Percentiles rank a stretch among this genome's conserved stretches.
These are phyloP conservation scores for Exocentrus adspersus DNA, from an alignment of 2,888 invertebrate species.

Conservation along the genomic window DNA sequence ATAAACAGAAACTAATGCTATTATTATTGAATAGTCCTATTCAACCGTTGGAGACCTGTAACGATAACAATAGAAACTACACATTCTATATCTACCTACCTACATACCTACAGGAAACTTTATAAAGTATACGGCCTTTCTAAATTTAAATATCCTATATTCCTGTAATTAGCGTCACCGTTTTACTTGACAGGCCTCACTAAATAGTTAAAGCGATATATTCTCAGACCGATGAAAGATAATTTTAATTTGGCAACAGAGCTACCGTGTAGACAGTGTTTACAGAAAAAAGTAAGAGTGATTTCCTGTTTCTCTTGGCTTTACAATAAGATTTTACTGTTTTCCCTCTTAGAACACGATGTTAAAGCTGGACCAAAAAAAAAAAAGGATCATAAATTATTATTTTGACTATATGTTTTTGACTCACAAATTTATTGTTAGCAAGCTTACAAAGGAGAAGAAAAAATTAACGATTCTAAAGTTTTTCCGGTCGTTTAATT, in stretches of 20 bases:
- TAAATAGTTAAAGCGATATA: conserved; percentile 56
- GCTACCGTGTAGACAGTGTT: conserved; percentile 39
- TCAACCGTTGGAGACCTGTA: neutral
- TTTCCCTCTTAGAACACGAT: conserved; percentile 24
- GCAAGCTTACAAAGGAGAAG: conserved; percentile 51
- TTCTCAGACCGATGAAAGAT: conserved; percentile 55
- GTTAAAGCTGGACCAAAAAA: conserved; percentile 31
- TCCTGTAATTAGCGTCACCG: conserved; percentile 56
- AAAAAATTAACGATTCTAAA: conserved; percentile 63
- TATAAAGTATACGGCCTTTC: conserved; percentile 45
- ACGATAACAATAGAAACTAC: neutral
- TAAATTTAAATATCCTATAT: conserved; percentile 47
- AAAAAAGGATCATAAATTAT: conserved; percentile 49
- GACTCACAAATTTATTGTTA: conserved; percentile 61
- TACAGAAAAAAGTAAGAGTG: conserved; percentile 42
- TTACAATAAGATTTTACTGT: conserved; percentile 20
- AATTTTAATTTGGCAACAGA: conserved; percentile 57
- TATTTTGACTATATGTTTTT: conserved; percentile 58
- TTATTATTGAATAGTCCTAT: too few species aligned
- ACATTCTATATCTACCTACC: too few species aligned
- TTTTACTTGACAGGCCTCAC: conserved; percentile 55
- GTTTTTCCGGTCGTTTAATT: conserved; percentile 64
- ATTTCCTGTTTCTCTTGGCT: conserved; percentile 45
- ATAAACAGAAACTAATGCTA: too few species aligned
- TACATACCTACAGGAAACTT: conserved; percentile 41